Percentiles rank a stretch among this genome's conserved stretches.
Evolutionary conservation across 2,797 vertebrate species (phyloP).

Genomic region (Crypturellus tataupa): DNA sequence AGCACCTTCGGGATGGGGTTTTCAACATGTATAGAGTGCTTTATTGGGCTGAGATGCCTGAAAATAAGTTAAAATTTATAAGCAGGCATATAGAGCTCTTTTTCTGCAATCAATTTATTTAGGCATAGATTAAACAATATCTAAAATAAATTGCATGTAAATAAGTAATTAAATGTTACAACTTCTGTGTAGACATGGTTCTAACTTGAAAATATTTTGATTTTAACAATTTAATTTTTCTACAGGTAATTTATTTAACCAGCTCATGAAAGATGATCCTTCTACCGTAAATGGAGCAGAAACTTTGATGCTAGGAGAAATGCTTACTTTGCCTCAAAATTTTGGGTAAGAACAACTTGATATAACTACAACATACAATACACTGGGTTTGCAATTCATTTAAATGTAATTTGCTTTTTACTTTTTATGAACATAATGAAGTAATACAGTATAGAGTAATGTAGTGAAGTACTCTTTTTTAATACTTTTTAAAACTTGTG

Average conservation of each 20-base stretch:
- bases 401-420: not conserved
- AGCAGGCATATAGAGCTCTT: not conserved
- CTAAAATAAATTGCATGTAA: not conserved
- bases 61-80: not conserved
- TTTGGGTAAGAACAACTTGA: slow-evolving; percentile 89
- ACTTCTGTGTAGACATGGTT: not conserved
- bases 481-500: no score
- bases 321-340: slow-evolving; percentile 98
- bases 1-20: not conserved
- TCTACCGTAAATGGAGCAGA: slow-evolving; percentile 96
- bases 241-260: slow-evolving; percentile 90
- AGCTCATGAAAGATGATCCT: slow-evolving; percentile 95
- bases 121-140: not conserved
- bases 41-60: not conserved
- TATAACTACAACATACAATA: not conserved
- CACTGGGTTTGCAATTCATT: not conserved
- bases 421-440: not conserved
- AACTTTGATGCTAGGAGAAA: slow-evolving; percentile 95
- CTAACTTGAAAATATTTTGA: not conserved
- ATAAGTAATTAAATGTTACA: not conserved
- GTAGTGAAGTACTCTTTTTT: not conserved
- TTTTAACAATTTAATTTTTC: slow-evolving; percentile 41
- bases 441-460: not conserved
- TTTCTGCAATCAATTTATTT: no score
- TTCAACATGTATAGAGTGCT: not conserved